Evolutionary conservation across 2,888 invertebrate species (phyloP).

Genomic region (Cynaeus angustus): DNA sequence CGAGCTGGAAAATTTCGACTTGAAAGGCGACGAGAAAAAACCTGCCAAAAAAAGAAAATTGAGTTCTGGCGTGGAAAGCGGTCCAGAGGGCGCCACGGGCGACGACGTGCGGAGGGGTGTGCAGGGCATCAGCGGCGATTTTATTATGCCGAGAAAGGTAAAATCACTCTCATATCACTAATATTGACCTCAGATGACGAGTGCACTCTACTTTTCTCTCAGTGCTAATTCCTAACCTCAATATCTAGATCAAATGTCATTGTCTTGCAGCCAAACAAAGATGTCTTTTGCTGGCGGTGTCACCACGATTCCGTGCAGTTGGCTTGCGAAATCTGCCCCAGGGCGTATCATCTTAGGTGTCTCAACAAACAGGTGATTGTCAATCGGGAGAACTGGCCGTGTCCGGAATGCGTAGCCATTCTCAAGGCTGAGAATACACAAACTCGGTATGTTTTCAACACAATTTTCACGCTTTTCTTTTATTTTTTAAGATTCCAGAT

Average conservation of each 20-base stretch:
- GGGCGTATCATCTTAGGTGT: conserved; percentile 90
- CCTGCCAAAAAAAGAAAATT: conserved; percentile 56
- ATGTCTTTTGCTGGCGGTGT: conserved; percentile 94
- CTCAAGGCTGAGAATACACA: conserved; percentile 83
- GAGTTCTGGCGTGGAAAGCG: conserved; percentile 54
- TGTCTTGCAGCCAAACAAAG: conserved; percentile 73
- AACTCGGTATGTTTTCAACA: conserved; percentile 73
- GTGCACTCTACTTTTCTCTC: neutral
- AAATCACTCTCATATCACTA: conserved; percentile 5
- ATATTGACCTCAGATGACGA: neutral
- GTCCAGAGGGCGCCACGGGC: conserved; percentile 55
- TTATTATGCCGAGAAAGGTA: conserved; percentile 58
- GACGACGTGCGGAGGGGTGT: conserved; percentile 55
- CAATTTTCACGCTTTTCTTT: neutral
- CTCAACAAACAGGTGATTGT: conserved; percentile 72
- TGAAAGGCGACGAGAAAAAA: conserved; percentile 48
- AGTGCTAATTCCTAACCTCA: conserved; percentile 4
- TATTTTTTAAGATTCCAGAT: conserved; percentile 53
- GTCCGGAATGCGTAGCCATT: conserved; percentile 88
- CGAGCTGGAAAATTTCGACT: conserved; percentile 58
- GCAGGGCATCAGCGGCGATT: conserved; percentile 54
- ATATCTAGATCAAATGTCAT: conserved; percentile 11
- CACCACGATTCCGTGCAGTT: conserved; percentile 81
- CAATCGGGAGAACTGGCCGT: conserved; percentile 82
- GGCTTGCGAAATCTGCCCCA: conserved; percentile 87